Conservation (phyloP, 2,888 invertebrate genomes). For the Hyposoter didymator region DNA sequence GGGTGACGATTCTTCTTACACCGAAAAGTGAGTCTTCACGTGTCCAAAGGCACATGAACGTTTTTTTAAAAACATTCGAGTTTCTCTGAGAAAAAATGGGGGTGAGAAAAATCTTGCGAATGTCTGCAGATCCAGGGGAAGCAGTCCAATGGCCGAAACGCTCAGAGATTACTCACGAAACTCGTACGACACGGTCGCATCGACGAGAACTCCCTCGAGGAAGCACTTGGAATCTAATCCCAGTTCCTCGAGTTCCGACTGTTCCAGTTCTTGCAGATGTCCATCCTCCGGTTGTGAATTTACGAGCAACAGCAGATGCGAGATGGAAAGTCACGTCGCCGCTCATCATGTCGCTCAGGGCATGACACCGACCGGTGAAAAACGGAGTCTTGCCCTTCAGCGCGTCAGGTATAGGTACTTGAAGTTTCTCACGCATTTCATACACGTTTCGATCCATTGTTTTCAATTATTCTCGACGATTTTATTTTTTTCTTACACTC, state of each 20-base stretch:
- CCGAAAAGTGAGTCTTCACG: slow-evolving; percentile 74
- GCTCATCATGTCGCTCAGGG: slow-evolving; percentile 84
- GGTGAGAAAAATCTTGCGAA: neutral
- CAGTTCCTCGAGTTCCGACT: slow-evolving; percentile 72
- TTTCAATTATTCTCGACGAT: neutral
- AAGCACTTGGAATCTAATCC: slow-evolving; percentile 83
- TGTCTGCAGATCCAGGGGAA: slow-evolving; percentile 77
- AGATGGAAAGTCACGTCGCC: slow-evolving; percentile 84
- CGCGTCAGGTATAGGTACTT: slow-evolving; percentile 85
- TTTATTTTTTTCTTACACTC: neutral
- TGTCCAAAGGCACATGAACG: neutral
- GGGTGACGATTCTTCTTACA: slow-evolving; percentile 81
- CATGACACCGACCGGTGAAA: slow-evolving; percentile 84
- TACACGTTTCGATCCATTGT: slow-evolving; percentile 13
- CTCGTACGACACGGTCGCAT: slow-evolving; percentile 82
- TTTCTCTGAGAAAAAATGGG: neutral
- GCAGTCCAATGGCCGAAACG: slow-evolving; percentile 76
- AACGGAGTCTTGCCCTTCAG: slow-evolving; percentile 83
- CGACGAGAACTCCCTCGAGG: slow-evolving; percentile 83
- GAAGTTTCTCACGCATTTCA: slow-evolving; percentile 67
- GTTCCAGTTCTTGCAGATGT: slow-evolving; percentile 77
- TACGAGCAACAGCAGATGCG: slow-evolving; percentile 82
- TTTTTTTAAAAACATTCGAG: neutral
- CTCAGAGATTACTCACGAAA: slow-evolving; percentile 83
- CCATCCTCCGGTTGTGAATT: slow-evolving; percentile 82